Evolutionary conservation across 2,888 invertebrate genomes (phyloP), one percentile per base, ranked within the genome.

Genomic region (Perizoma affinitatum): DNA sequence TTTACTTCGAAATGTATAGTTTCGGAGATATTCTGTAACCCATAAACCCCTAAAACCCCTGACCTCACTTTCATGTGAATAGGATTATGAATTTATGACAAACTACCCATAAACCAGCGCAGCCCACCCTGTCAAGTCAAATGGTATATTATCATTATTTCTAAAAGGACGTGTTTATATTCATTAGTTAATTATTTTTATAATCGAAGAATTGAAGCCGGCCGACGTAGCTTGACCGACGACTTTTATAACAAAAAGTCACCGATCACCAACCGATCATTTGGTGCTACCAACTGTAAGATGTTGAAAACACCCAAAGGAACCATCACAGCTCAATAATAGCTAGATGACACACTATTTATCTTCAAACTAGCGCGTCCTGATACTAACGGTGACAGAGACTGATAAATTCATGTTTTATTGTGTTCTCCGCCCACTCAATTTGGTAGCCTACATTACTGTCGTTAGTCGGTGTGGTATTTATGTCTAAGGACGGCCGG

Each of bases 321-420:
- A 40, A 7, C 40, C 7, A 40, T 40, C 40, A 40, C 40, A 8
- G 40, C 7, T 22, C 22, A 40, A 8, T 40, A 4, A 6, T 40
- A 40, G 7, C 6, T 40, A 40, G 40, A 40, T 40, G 40, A 40
- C 40, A 40, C 40, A 40, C 40, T 40, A 40, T 40, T 47, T 47
- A 47, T 47, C 34, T 38, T 54, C 49, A 54, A 54, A 56, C 54
- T 50, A 38, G 47, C 48, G 35, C 34, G 35, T 8, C 36, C 43
- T 52, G 22, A 7, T 41, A 22, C 73, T 71, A 22, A 40, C 63
- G 33, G 76, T 83, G 85, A 83, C 87, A 82, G 73, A 87, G 87
- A 87, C 81, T 83, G 83, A 90, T 89, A 87, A 63, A 66, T 66
- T 61, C 85, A 84, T 86, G 84, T 90, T 90, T 88, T 88, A 91